phyloP scores from a whole-genome alignment of 2,113 vertebrate genomes.

The Vulpes lagopus region DNA sequence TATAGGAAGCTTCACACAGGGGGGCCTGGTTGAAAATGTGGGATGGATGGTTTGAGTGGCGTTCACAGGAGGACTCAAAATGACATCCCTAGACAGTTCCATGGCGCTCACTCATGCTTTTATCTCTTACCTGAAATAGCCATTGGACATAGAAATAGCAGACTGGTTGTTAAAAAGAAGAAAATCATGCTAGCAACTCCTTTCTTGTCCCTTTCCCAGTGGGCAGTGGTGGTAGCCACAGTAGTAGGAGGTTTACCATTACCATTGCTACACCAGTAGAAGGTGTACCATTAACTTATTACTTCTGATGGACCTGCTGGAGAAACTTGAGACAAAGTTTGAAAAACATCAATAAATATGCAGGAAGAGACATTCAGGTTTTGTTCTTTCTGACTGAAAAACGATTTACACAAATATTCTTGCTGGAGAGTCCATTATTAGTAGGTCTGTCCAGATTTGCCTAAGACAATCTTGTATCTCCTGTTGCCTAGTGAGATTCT shows the following conservation, averaged over 20 bases:
- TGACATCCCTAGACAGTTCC: not conserved
- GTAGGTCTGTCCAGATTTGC: not conserved
- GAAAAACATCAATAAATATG: not conserved
- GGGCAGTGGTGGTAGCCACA: accelerated
- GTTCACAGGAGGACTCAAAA: not conserved
- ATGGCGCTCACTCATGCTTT: not conserved
- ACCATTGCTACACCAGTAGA: too few species aligned
- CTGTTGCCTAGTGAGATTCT: not conserved
- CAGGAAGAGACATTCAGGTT: not conserved
- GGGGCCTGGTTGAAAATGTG: not conserved
- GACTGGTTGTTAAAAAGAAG: not conserved
- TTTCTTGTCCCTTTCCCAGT: not conserved
- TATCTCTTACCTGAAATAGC: not conserved
- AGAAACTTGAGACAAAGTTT: not conserved
- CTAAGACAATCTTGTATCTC: not conserved
- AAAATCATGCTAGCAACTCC: not conserved
- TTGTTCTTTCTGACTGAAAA: constrained; percentile 30
- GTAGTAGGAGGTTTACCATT: not conserved
- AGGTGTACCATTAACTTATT: not conserved
- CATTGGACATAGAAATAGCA: not conserved
- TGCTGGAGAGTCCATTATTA: not conserved
- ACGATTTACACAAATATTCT: not conserved
- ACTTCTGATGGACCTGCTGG: not conserved
- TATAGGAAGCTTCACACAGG: not conserved
- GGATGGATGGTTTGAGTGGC: not conserved